Evolutionary conservation across 1,140 invertebrate genomes (phyloP).

Genomic region (Lamellibrachia luymesi): DNA sequence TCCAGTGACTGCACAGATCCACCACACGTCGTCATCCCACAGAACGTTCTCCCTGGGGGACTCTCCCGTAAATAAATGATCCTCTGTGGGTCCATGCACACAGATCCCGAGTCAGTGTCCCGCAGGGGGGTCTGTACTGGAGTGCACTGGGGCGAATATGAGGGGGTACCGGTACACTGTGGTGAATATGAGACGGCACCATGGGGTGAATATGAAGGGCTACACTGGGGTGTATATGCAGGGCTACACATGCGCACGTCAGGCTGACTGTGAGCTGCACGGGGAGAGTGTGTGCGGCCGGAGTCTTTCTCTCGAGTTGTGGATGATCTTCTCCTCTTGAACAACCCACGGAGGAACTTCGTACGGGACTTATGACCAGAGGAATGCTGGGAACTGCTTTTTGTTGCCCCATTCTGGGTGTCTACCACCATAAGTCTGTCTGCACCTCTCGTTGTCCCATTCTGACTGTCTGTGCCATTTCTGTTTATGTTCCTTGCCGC

Average conservation of each 20-base stretch:
- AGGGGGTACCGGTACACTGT: background rate
- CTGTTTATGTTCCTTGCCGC: background rate
- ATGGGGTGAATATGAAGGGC: background rate
- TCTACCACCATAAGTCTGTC: too few relatives aligned
- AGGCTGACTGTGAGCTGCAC: background rate
- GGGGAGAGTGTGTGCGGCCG: background rate
- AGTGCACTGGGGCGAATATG: background rate
- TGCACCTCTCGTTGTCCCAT: background rate
- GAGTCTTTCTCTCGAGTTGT: background rate
- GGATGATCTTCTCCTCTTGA: background rate
- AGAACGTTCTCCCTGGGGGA: background rate
- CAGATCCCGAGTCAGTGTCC: background rate
- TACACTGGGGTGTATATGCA: background rate
- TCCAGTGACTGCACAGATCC: background rate
- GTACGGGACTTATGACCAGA: background rate
- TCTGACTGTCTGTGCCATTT: background rate
- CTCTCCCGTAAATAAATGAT: background rate
- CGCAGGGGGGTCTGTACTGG: background rate
- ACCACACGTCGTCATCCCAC: background rate
- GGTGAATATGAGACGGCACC: background rate
- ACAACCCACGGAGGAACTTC: background rate
- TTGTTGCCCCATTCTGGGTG: background rate
- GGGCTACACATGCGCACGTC: background rate
- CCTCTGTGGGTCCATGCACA: background rate
- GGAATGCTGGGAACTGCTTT: background rate